Conservation (phyloP, 2,888 invertebrate genomes). For the Machimus atricapillus region DNA sequence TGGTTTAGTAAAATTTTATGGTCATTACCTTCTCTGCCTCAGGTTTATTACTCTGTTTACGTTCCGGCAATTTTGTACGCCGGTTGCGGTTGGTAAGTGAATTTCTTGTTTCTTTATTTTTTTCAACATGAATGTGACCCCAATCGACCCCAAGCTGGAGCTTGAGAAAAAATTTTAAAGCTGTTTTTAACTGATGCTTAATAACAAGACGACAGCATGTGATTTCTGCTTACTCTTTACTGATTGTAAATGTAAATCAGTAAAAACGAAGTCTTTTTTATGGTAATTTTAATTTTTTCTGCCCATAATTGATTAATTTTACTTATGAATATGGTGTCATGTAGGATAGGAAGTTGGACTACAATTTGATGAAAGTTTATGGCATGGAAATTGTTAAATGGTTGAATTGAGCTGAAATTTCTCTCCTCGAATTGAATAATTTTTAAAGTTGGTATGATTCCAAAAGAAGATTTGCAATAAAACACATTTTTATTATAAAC, state of each 20-base stretch:
- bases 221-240: not conserved
- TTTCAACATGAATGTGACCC: not conserved
- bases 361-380: too few relatives aligned
- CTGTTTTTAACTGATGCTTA: not conserved
- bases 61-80: not conserved
- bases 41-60: not conserved
- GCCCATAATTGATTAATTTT: too few relatives aligned
- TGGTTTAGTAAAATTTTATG: not conserved
- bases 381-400: too few relatives aligned
- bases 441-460: too few relatives aligned
- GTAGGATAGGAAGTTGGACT: too few relatives aligned
- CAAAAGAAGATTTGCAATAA: too few relatives aligned
- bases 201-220: not conserved
- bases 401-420: too few relatives aligned
- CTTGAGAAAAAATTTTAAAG: not conserved
- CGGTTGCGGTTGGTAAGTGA: not conserved
- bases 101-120: not conserved
- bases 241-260: not conserved
- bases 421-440: too few relatives aligned
- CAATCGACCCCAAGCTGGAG: not conserved
- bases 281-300: too few relatives aligned
- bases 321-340: too few relatives aligned
- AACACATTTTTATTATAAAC: too few relatives aligned
- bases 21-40: not conserved
- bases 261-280: too few relatives aligned